phyloP scores from a whole-genome alignment of 92 coral and sea anemone species.

The Muricea muricata region DNA sequence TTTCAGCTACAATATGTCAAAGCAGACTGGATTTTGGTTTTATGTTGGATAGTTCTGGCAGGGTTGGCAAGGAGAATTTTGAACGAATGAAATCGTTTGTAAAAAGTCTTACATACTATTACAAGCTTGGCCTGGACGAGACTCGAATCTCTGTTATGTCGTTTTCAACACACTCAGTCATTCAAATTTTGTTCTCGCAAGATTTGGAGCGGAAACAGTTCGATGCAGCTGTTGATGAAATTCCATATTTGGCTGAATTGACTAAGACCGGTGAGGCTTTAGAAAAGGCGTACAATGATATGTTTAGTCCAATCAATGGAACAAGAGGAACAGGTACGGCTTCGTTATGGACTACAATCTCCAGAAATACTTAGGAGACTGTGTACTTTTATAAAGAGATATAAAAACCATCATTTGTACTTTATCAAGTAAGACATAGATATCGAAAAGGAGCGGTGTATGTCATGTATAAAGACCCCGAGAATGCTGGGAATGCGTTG shows the following conservation, averaged over 20 bases:
- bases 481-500: no score
- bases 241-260: neutral
- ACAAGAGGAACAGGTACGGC: slow-evolving; percentile 22
- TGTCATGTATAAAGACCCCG: no score
- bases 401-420: no score
- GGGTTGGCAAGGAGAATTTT: neutral
- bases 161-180: neutral
- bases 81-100: slow-evolving; percentile 4
- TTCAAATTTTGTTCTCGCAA: neutral
- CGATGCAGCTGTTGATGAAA: neutral
- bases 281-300: neutral
- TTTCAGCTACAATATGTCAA: neutral
- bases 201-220: neutral
- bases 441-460: no score
- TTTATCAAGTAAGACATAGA: no score
- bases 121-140: no score
- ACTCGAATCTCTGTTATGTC: no score
- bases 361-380: no score
- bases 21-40: slow-evolving; percentile 11
- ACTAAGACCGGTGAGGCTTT: slow-evolving; percentile 17
- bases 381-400: no score
- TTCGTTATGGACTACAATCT: no score
- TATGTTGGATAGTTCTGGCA: no score
- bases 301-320: slow-evolving; percentile 4
- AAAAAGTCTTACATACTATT: neutral